phyloP scores from a whole-genome alignment of 2,797 vertebrate species.

The Pterois miles region DNA sequence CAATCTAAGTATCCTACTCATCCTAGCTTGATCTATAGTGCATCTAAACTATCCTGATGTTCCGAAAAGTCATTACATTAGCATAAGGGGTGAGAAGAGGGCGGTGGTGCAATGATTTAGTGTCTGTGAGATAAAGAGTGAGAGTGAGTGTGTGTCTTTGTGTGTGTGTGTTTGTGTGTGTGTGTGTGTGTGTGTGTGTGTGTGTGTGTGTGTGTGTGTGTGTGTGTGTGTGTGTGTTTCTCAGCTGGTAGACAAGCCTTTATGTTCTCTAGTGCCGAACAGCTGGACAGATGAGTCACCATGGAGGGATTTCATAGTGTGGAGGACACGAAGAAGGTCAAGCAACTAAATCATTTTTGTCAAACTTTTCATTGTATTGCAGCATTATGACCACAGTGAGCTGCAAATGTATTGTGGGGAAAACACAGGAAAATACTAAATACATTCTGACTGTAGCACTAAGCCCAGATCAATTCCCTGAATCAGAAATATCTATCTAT shows the following conservation, averaged over 20 bases:
- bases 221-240: slow-evolving; percentile 25
- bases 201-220: background rate
- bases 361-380: background rate
- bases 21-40: background rate
- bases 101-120: slow-evolving; percentile 2
- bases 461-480: background rate
- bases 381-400: background rate
- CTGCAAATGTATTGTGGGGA: background rate
- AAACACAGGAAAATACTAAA: slow-evolving; percentile 1
- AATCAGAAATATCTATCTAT: background rate
- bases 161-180: background rate
- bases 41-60: background rate
- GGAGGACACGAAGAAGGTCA: slow-evolving; percentile 16
- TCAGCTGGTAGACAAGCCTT: slow-evolving; percentile 69
- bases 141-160: no score
- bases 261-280: slow-evolving; percentile 52
- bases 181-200: background rate
- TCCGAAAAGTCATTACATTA: background rate
- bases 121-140: background rate
- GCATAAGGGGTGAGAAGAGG: background rate
- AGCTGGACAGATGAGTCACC: slow-evolving; percentile 74
- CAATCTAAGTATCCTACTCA: background rate
- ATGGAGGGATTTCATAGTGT: slow-evolving; percentile 25
- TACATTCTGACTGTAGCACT: background rate
- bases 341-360: slow-evolving; percentile 13